Conservation (phyloP, 1,140 invertebrate species). For the Drosophila arawakana region DNA sequence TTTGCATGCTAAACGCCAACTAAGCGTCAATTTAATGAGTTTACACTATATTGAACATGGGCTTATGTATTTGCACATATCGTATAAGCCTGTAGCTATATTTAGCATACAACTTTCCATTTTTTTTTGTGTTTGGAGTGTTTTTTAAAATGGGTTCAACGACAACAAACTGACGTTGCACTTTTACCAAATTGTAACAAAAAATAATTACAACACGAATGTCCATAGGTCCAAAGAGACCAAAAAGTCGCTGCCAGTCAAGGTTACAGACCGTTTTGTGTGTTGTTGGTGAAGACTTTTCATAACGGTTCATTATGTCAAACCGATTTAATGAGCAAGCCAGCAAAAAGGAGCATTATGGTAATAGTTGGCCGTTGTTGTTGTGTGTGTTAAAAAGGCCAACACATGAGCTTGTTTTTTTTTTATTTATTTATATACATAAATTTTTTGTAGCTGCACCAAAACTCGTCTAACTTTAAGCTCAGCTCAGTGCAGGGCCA, state of each 20-base stretch:
- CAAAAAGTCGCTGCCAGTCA: conserved; percentile 56
- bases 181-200: conserved; percentile 73
- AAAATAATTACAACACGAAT: conserved; percentile 62
- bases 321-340: conserved; percentile 66
- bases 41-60: conserved; percentile 19
- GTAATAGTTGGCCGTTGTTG: conserved; percentile 9
- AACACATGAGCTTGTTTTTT: conserved; percentile 29
- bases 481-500: conserved; percentile 36
- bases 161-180: conserved; percentile 75
- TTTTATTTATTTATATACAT: neutral
- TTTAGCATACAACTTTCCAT: conserved; percentile 57
- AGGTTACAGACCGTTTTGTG: conserved; percentile 58
- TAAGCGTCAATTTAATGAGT: conserved; percentile 35
- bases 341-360: conserved; percentile 30
- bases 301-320: conserved; percentile 81
- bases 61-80: neutral
- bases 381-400: conserved; percentile 34
- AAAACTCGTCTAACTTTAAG: conserved; percentile 11
- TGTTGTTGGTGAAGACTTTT: conserved; percentile 18
- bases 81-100: neutral
- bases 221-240: conserved; percentile 29
- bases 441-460: conserved; percentile 6
- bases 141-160: conserved; percentile 56
- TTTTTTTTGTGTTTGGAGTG: conserved; percentile 29
- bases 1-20: conserved; percentile 45